These are phyloP conservation scores for Cyclopterus lumpus DNA, from an alignment of 2,797 vertebrate species.

Conservation along the genomic window DNA sequence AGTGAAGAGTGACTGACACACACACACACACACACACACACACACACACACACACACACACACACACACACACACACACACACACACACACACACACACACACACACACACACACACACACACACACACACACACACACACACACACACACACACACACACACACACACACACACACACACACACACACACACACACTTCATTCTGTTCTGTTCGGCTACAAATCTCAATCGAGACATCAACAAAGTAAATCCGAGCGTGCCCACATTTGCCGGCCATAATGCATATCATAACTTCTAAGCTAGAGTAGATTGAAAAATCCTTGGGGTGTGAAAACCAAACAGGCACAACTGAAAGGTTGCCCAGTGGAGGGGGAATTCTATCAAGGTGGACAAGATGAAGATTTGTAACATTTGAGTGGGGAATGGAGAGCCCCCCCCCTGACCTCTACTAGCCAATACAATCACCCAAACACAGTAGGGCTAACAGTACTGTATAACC, in stretches of 20 bases:
- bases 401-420: conserved; percentile 77
- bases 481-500: conserved; percentile 43
- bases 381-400: conserved; percentile 82
- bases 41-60: neutral
- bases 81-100: neutral
- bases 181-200: neutral
- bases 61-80: too few relatives aligned
- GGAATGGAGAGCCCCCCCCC: conserved; percentile 47
- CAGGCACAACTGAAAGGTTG: conserved; percentile 80
- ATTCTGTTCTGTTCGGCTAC: conserved; percentile 39
- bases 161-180: too few relatives aligned
- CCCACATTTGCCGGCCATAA: conserved; percentile 70
- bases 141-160: too few relatives aligned
- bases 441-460: conserved; percentile 65
- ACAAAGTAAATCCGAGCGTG: conserved; percentile 64
- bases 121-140: neutral
- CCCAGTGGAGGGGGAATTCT: conserved; percentile 82
- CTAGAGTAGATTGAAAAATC: conserved; percentile 84
- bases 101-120: too few relatives aligned
- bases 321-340: conserved; percentile 84
- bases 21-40: too few relatives aligned
- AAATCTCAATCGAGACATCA: conserved; percentile 75
- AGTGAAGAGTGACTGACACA: neutral
- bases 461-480: conserved; percentile 53
- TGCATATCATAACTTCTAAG: conserved; percentile 83